These are phyloP conservation scores for Gymnothorax reevesii DNA, from an alignment of 2,797 vertebrate species.

Conservation along the genomic window DNA sequence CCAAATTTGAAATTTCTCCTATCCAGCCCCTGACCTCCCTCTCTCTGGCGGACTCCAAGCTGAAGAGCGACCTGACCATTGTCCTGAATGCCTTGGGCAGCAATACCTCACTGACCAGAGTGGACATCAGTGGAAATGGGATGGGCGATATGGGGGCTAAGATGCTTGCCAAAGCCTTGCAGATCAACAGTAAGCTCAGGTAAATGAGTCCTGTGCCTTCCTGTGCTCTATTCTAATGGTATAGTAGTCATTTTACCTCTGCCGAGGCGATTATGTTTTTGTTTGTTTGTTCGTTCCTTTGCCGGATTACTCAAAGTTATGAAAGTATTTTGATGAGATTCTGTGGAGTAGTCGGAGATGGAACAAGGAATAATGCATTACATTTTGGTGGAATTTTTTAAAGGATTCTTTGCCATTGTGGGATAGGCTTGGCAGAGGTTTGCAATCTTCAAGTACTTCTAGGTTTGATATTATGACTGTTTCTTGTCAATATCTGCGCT, in stretches of 20 bases:
- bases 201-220: constrained; percentile 45
- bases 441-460: background rate
- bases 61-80: constrained; percentile 92
- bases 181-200: constrained; percentile 98
- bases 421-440: too few relatives aligned
- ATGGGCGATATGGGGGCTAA: constrained; percentile 99
- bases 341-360: too few relatives aligned
- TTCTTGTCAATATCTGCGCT: constrained; percentile 12
- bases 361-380: too few relatives aligned
- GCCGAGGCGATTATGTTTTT: background rate
- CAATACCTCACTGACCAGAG: constrained; percentile 90
- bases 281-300: background rate
- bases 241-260: background rate
- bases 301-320: too few relatives aligned
- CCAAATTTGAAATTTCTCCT: background rate
- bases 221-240: background rate
- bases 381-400: too few relatives aligned
- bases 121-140: constrained; percentile 94
- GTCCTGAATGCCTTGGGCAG: constrained; percentile 94
- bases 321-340: too few relatives aligned
- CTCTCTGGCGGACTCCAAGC: constrained; percentile 92
- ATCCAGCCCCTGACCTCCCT: constrained; percentile 88
- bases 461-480: constrained; percentile 19
- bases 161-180: constrained; percentile 95
- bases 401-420: too few relatives aligned